Conservation (phyloP, 2,888 invertebrate species). For the Protodeltote pygarga region DNA sequence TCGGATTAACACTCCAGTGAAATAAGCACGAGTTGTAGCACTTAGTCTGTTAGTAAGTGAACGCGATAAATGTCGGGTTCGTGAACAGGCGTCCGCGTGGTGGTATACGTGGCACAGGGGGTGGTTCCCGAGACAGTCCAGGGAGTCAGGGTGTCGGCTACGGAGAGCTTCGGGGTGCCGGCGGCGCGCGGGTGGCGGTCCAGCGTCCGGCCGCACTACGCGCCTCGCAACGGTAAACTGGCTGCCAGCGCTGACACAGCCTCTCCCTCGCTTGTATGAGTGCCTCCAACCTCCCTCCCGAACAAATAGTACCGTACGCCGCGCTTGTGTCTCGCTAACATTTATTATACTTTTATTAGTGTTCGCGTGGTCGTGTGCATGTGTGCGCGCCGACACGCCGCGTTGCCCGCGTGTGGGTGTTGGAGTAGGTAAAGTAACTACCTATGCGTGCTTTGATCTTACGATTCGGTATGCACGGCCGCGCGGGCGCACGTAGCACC, state of each 20-base stretch:
- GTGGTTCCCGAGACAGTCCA: conserved; percentile 63
- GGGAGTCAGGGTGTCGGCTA: conserved; percentile 54
- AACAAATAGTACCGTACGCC: conserved; percentile 86
- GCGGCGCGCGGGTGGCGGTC: conserved; percentile 82
- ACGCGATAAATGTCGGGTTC: conserved; percentile 64
- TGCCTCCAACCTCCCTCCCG: conserved; percentile 85
- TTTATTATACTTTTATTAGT: conserved; percentile 83
- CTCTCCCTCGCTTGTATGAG: conserved; percentile 83
- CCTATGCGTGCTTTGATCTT: conserved; percentile 87
- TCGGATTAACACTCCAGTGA: conserved; percentile 82
- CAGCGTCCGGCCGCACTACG: conserved; percentile 85
- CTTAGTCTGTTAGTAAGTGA: conserved; percentile 75
- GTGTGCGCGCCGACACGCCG: conserved; percentile 72
- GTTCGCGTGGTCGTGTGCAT: conserved; percentile 64
- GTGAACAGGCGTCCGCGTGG: conserved; percentile 55
- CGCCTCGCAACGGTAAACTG: conserved; percentile 87
- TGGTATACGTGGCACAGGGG: conserved; percentile 67
- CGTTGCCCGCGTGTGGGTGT: conserved; percentile 75
- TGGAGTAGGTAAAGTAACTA: conserved; percentile 80
- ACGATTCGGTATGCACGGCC: conserved; percentile 86
- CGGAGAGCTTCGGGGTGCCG: conserved; percentile 72
- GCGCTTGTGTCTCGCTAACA: conserved; percentile 83
- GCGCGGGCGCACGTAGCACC: conserved; percentile 81
- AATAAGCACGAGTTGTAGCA: conserved; percentile 82
- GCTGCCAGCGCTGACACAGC: conserved; percentile 80